Evolutionary conservation across 2,888 invertebrate genomes (phyloP).

Genomic region (Metalampra italica): DNA sequence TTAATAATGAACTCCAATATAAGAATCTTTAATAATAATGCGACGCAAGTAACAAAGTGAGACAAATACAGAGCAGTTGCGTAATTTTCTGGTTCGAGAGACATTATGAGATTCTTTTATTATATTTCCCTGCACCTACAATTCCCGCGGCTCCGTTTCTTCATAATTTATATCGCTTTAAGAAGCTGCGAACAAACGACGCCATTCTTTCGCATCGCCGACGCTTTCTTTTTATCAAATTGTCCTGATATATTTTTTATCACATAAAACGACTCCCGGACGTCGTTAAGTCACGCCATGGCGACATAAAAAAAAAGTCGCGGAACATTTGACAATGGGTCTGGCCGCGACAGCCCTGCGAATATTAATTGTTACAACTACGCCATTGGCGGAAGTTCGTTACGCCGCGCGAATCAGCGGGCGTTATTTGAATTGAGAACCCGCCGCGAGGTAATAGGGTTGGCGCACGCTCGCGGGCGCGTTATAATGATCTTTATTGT

Average conservation of each 20-base stretch:
- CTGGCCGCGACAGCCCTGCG: constrained; percentile 37
- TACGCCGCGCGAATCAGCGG: constrained; percentile 48
- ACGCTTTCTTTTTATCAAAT: constrained; percentile 29
- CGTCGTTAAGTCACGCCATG: constrained; percentile 37
- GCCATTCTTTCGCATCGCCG: constrained; percentile 33
- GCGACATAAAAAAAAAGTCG: constrained; percentile 31
- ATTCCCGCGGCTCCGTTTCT: constrained; percentile 21
- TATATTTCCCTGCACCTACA: constrained; percentile 27
- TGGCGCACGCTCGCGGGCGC: constrained; percentile 38
- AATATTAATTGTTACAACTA: constrained; percentile 45
- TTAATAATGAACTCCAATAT: background rate
- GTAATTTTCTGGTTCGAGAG: constrained; percentile 40
- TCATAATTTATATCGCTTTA: constrained; percentile 46
- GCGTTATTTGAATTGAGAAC: constrained; percentile 48
- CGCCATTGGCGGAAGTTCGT: constrained; percentile 56
- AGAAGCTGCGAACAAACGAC: constrained; percentile 40
- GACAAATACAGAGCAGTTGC: constrained; percentile 33
- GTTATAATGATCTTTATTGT: constrained; percentile 63
- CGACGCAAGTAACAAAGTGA: constrained; percentile 15
- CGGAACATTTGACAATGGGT: constrained; percentile 36
- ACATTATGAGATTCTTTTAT: constrained; percentile 36
- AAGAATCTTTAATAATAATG: too few relatives aligned
- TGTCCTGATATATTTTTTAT: constrained; percentile 31
- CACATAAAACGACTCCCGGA: constrained; percentile 26
- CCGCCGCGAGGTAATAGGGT: constrained; percentile 37